phyloP scores from a whole-genome alignment of 2,113 vertebrate species.

The Phyllostomus hastatus region DNA sequence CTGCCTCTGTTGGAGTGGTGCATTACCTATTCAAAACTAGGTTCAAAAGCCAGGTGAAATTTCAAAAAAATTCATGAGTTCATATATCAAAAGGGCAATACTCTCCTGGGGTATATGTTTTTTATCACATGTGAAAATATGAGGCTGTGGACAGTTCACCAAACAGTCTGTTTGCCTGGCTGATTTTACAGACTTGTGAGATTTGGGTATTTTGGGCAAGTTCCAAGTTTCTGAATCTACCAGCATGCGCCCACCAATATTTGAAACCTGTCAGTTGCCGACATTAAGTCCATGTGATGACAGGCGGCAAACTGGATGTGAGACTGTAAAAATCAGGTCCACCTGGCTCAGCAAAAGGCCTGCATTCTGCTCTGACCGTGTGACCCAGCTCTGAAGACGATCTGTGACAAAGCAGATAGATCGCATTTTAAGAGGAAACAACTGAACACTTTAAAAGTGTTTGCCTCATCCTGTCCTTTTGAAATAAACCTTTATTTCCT shows the following conservation, averaged over 20 bases:
- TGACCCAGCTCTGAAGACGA: not conserved
- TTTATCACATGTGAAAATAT: constrained; percentile 16
- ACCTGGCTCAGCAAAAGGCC: not conserved
- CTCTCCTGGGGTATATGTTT: not conserved
- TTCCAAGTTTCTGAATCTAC: constrained; percentile 44
- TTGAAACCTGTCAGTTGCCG: constrained; percentile 23
- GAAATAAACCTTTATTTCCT: not conserved
- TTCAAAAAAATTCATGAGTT: not conserved
- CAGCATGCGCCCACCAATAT: constrained; percentile 49
- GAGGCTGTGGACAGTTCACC: not conserved
- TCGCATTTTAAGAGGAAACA: not conserved
- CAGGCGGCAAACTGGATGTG: constrained; percentile 27
- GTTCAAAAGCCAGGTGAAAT: not conserved
- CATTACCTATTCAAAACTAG: not conserved
- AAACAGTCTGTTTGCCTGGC: not conserved
- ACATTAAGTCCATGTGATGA: constrained; percentile 39
- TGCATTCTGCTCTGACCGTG: not conserved
- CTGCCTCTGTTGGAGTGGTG: not conserved
- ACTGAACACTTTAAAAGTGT: not conserved
- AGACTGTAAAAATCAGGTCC: constrained; percentile 57
- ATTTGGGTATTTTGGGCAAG: constrained; percentile 49
- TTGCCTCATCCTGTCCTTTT: not conserved
- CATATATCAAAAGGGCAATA: constrained; percentile 16
- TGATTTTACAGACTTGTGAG: not conserved
- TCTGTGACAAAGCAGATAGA: not conserved